Base-by-base conservation (phyloP, 2,113 vertebrate species). In the Passer montanus region DNA sequence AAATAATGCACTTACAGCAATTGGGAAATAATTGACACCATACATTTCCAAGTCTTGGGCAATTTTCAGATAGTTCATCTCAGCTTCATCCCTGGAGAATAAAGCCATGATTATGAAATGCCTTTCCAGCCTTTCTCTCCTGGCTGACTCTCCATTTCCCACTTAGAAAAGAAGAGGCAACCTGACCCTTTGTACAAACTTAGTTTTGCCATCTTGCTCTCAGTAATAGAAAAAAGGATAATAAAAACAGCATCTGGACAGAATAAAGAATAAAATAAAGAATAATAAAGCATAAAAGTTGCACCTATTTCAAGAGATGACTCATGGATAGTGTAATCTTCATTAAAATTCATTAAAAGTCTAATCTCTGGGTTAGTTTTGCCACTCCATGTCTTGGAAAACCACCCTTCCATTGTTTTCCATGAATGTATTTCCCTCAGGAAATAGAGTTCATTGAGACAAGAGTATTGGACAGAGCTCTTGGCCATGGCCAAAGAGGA, bases 61-160 rank as follows among this genome's bases (percentile, higher is more conserved):
- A 84, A 99, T 99, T 98, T 99, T 99, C 70, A 99, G 94, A 91
- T 99, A 99, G 95, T 99, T 99, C 98, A 99, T 99, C 97, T 99
- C 98, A 30, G 99, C 99, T 94, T 99, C 99, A 80, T 99, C 99
- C 97, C 99, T 99, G 85, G n/a, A 92, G 72, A 84, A 87, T 60
- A 93, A 90, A 67, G 63, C 21, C 53, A 47, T 37, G 53, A 37
- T 89, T 84, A 82, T 46, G 84, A 91, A 63, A 84, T 33, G 41
- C 53, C 30, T 70, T 46, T 52, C 58, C 64, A 92, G 20, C 24
- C 46, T 53, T 39, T 82, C 33, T 90, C 35, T 80, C 62, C 78
- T 56, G 66, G 26, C 55, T 85, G 43, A 31, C 15, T 74, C 46
- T 39, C 28, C 15, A 14, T 52, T 75, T 41, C 66, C 20, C 56